A percentile compares a stretch with the other conserved stretches of the same genome.
These are phyloP conservation scores for Drosophila parabipectinata DNA, from an alignment of 1,140 invertebrate species.

Conservation along the genomic window DNA sequence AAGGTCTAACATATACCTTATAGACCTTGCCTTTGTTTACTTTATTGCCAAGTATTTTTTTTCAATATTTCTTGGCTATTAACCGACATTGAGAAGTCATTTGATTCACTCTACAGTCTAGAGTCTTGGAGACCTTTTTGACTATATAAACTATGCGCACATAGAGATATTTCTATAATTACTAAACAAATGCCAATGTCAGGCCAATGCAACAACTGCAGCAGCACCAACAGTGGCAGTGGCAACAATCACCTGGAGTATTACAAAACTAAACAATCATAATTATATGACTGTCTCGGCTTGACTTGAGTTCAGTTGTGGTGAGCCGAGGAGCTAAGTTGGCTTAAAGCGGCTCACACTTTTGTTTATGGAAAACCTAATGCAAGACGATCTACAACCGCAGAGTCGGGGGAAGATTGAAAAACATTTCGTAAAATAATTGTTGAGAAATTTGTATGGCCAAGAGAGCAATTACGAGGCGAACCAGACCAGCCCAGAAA, in stretches of 20 bases:
- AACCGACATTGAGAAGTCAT: conserved; percentile 62
- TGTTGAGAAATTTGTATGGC: conserved; percentile 77
- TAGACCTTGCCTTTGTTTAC: conserved; percentile 35
- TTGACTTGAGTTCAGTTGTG: conserved; percentile 13
- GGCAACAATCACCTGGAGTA: conserved; percentile 45
- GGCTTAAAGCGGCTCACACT: conserved; percentile 65
- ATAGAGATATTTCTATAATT: conserved; percentile 70
- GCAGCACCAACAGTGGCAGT: conserved; percentile 16
- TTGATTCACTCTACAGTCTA: conserved; percentile 48
- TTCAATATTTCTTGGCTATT: conserved; percentile 31
- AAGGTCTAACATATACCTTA: background rate
- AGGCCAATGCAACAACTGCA: conserved; percentile 44
- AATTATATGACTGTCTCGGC: conserved; percentile 61
- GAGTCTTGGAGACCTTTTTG: conserved; percentile 46
- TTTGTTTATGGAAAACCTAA: conserved; percentile 68
- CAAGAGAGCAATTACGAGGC: conserved; percentile 50
- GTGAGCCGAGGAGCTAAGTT: conserved; percentile 36
- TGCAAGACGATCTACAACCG: conserved; percentile 37
- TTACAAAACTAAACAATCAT: conserved; percentile 60
- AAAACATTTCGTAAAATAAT: conserved; percentile 79
- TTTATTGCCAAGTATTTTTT: conserved; percentile 29
- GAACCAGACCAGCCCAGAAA: conserved; percentile 36
- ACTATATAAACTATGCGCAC: conserved; percentile 54
- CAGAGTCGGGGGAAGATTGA: conserved; percentile 49
- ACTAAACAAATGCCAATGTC: conserved; percentile 74